These are phyloP conservation scores for Octodonta nipae DNA, from an alignment of 2,888 invertebrate genomes.

Conservation along the genomic window DNA sequence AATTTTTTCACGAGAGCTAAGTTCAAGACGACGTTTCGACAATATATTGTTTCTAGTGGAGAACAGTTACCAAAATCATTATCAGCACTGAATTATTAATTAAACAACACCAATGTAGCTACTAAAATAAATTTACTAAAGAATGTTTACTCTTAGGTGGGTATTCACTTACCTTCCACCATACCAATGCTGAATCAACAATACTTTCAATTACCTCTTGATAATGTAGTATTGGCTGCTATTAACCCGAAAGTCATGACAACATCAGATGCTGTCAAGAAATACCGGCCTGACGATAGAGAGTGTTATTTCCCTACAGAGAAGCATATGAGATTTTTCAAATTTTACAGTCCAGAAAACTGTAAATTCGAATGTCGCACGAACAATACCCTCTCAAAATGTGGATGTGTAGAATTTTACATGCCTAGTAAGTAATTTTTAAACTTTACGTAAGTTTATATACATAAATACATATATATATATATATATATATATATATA, in stretches of 20 bases:
- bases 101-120: no score
- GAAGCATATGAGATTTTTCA: slow-evolving; percentile 48
- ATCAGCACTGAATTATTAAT: no score
- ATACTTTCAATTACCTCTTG: slow-evolving; percentile 54
- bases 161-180: slow-evolving; percentile 52
- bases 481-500: no score
- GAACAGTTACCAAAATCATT: no score
- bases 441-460: background rate
- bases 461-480: no score
- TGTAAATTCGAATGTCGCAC: slow-evolving; percentile 57
- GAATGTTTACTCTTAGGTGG: no score
- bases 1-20: no score
- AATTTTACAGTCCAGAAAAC: slow-evolving; percentile 54
- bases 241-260: slow-evolving; percentile 59
- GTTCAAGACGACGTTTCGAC: no score
- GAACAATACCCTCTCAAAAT: slow-evolving; percentile 44
- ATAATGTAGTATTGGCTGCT: slow-evolving; percentile 51
- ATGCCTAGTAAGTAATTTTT: slow-evolving; percentile 41
- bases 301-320: slow-evolving; percentile 55
- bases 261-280: slow-evolving; percentile 48
- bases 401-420: slow-evolving; percentile 40
- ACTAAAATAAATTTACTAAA: no score
- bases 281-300: slow-evolving; percentile 47
- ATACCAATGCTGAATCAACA: slow-evolving; percentile 50
- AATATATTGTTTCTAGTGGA: no score